Base-by-base conservation (phyloP, 2,113 vertebrate genomes). In the Podilymbus podiceps region DNA sequence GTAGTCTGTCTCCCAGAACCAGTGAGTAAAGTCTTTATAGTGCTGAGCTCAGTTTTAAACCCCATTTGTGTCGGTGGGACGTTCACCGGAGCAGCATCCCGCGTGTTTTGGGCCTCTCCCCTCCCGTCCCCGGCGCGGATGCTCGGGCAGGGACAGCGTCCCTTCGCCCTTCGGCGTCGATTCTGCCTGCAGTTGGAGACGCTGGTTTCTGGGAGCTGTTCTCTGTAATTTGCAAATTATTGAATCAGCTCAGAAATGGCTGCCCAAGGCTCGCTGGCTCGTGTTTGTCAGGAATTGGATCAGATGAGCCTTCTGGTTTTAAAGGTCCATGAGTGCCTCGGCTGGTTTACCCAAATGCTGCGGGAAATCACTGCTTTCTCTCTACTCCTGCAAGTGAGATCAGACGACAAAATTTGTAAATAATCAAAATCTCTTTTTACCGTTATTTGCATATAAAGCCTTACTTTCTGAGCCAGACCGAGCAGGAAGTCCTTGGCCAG, bases 241-340 rank as follows among this genome's bases (percentile, higher is more conserved):
- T 86, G 90, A 88, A 93, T 94, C 93, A 88, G 95, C 83, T 85
- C 82, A 24, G 96, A 38, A 90, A 13, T 6, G 52, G 85, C 92
- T 80, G 91, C 82, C 85, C 40, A 10, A 58, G 88, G 82, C 64
- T 95, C 2, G 3, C 73, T 31, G 93, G 84, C 94, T 93, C 2
- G 5, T 78, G 79, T 88, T 80, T 83, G 88, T 46, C 82, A 89
- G 94, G 95, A 88, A 79, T 22, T 13, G 18, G 91, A 79, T 79
- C 90, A 96, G 96, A 92, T 5, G 7, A 86, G 77, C 83, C 92
- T 95, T 94, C 90, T 93, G 88, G 63, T 88, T 44, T 88, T n/a
- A 63, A 89, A 40, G 8, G 49, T 47, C 78, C 12, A 4, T 5
- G 40, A 76, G 79, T 56, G 86, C 88, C 76, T 80, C 69, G 95